Evolutionary conservation across 2,888 invertebrate genomes (phyloP).

Genomic region (Ischnura elegans): DNA sequence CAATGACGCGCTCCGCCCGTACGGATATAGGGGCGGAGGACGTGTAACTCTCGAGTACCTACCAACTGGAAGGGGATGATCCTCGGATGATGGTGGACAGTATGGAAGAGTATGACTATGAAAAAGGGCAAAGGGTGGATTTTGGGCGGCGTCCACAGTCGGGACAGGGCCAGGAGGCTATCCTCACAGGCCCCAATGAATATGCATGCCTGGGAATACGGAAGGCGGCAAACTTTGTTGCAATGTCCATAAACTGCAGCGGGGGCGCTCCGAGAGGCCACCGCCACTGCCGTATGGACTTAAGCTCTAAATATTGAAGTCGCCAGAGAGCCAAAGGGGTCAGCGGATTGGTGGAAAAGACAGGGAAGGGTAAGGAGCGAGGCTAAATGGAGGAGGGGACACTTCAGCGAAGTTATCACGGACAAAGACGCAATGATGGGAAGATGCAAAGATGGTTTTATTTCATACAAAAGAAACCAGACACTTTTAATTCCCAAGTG

Average conservation of each 20-base stretch:
- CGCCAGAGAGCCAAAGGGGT: background rate
- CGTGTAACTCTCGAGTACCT: background rate
- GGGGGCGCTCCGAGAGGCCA: background rate
- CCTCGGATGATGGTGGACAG: background rate
- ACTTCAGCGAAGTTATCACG: background rate
- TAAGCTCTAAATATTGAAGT: constrained; percentile 30
- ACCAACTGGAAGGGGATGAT: background rate
- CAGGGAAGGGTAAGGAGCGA: background rate
- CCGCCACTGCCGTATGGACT: background rate
- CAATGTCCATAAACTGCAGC: background rate
- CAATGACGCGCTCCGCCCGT: constrained; percentile 27
- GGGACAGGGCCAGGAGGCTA: background rate
- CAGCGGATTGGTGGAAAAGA: background rate
- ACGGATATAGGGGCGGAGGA: constrained; percentile 31
- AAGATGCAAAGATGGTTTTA: background rate
- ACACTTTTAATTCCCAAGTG: background rate
- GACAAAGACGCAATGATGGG: background rate
- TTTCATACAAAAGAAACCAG: background rate
- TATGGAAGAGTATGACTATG: background rate
- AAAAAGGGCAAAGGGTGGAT: background rate
- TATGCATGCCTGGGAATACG: constrained; percentile 39
- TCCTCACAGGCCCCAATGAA: constrained; percentile 22
- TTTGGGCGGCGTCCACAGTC: background rate
- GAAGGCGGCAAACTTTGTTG: constrained; percentile 50
- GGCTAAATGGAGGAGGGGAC: background rate